Percentiles rank a stretch among this genome's conserved stretches.
These are phyloP conservation scores for Nyctibius bracteatus DNA, from an alignment of 2,113 vertebrate genomes.

Conservation along the genomic window DNA sequence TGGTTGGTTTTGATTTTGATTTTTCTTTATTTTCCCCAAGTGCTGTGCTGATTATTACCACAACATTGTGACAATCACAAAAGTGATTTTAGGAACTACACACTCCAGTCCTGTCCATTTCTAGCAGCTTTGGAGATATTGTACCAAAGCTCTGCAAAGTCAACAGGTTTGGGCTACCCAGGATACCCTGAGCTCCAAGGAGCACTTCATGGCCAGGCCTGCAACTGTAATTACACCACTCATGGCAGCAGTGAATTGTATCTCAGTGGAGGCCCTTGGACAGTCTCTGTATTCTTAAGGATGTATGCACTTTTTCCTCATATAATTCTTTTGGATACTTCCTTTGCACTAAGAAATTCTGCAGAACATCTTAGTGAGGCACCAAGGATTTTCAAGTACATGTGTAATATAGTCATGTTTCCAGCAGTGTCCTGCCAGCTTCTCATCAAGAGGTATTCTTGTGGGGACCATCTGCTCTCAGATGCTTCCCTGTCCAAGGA, in stretches of 20 bases:
- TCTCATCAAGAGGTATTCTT: neutral
- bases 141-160: neutral
- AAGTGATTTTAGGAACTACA: neutral
- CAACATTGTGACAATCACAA: neutral
- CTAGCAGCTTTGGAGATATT: neutral
- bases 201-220: neutral
- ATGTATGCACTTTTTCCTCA: neutral
- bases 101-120: neutral
- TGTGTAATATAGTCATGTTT: neutral
- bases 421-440: neutral
- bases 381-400: neutral
- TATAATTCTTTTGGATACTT: neutral
- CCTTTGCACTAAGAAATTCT: neutral
- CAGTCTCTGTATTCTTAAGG: neutral
- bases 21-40: too few relatives aligned
- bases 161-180: neutral
- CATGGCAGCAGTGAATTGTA: neutral
- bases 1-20: neutral
- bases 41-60: neutral
- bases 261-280: neutral
- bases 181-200: neutral
- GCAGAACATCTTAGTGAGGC: neutral
- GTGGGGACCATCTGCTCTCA: neutral
- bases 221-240: neutral
- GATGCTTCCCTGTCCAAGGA: neutral